These are phyloP conservation scores for Melanophora roralis DNA, from an alignment of 2,888 invertebrate species.

Conservation along the genomic window DNA sequence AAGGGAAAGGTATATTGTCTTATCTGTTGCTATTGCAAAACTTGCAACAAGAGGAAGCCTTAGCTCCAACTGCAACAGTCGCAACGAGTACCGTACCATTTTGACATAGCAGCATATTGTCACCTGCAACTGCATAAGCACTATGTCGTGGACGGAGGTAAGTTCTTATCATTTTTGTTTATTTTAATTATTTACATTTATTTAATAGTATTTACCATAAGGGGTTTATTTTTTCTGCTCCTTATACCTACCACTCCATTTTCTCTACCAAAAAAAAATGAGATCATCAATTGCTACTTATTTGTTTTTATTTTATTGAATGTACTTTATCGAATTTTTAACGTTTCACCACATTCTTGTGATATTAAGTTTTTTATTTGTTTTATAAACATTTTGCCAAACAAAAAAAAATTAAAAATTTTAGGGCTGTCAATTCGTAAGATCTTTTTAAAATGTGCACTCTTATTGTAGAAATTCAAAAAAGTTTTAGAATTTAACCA, in stretches of 20 bases:
- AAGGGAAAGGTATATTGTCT: slow-evolving; percentile 51
- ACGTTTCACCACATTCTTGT: slow-evolving; percentile 56
- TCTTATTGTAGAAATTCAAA: neutral
- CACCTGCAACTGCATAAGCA: slow-evolving; percentile 6
- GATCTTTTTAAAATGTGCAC: neutral
- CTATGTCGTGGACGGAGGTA: slow-evolving; percentile 66
- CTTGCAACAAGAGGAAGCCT: slow-evolving; percentile 40
- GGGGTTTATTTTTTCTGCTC: slow-evolving; percentile 26
- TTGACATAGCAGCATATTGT: slow-evolving; percentile 28
- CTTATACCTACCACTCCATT: slow-evolving; percentile 1
- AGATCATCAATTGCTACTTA: slow-evolving; percentile 56
- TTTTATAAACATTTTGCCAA: slow-evolving; percentile 48
- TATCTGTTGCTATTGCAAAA: slow-evolving; percentile 28
- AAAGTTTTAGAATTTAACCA: no score
- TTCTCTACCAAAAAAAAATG: slow-evolving; percentile 41
- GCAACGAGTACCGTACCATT: slow-evolving; percentile 26
- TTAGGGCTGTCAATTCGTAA: neutral
- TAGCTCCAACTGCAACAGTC: neutral
- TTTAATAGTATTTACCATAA: slow-evolving; percentile 27
- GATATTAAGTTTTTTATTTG: slow-evolving; percentile 39
- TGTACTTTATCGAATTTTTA: slow-evolving; percentile 54
- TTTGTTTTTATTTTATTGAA: slow-evolving; percentile 14
- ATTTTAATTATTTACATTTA: no score
- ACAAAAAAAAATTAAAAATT: slow-evolving; percentile 17
- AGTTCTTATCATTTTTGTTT: slow-evolving; percentile 20